Conservation (phyloP, 2,888 invertebrate species). For the Ectemnius lituratus region DNA sequence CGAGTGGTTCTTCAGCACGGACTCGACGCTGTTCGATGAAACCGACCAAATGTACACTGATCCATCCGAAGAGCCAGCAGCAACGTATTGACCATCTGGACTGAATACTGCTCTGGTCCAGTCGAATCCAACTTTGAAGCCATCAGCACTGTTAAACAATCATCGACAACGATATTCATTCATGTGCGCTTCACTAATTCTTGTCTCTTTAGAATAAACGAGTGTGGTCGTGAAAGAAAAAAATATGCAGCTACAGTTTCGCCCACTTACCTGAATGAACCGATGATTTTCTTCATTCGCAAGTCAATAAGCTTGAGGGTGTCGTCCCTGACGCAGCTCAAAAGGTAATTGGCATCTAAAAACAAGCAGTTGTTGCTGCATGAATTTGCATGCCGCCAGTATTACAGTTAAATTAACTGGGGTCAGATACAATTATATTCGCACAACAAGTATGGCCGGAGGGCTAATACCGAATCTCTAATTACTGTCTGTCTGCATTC, state of each 20-base stretch:
- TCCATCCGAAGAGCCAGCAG: constrained; percentile 96
- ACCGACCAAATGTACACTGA: constrained; percentile 95
- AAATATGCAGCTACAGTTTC: not conserved
- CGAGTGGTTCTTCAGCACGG: constrained; percentile 89
- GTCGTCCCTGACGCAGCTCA: constrained; percentile 97
- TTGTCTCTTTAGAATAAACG: not conserved
- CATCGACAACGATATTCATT: not conserved
- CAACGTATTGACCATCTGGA: constrained; percentile 91
- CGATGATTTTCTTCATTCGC: constrained; percentile 94
- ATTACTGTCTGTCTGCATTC: constrained; percentile 35
- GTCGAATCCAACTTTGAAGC: constrained; percentile 97
- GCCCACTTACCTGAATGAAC: constrained; percentile 89
- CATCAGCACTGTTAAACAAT: constrained; percentile 87
- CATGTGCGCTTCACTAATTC: not conserved
- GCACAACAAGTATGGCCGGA: constrained; percentile 26
- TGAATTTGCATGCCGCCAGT: constrained; percentile 38
- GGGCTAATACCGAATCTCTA: constrained; percentile 37
- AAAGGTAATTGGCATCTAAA: constrained; percentile 92
- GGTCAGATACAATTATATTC: constrained; percentile 28
- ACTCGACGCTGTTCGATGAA: constrained; percentile 86
- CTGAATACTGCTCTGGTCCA: constrained; percentile 96
- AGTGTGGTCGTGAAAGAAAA: not conserved
- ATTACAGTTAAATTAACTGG: constrained; percentile 41
- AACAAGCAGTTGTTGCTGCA: constrained; percentile 67
- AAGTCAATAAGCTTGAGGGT: constrained; percentile 96